Evolutionary conservation across 2,113 vertebrate genomes (phyloP).

Genomic region (Columba janthina): DNA sequence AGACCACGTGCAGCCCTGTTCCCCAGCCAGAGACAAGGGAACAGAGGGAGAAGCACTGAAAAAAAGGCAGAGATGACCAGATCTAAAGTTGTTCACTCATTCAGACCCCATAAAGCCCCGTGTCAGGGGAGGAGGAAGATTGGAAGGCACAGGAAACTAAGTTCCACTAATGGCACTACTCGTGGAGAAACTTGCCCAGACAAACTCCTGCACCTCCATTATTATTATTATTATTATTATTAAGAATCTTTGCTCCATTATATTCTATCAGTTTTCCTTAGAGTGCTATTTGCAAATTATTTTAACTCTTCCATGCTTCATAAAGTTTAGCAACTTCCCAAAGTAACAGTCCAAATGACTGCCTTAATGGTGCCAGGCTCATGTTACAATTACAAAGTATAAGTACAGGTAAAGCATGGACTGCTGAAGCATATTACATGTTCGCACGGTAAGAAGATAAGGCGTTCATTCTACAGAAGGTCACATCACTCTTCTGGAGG

Average conservation of each 20-base stretch:
- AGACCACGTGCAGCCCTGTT: fast-evolving
- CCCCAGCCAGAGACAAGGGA: background rate
- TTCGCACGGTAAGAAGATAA: fast-evolving
- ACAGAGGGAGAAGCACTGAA: background rate
- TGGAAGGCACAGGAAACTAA: background rate
- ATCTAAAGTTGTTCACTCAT: background rate
- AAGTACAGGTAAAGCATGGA: background rate
- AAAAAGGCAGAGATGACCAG: background rate
- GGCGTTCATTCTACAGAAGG: background rate
- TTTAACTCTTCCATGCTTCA: background rate
- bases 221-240: too few species aligned
- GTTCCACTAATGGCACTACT: background rate
- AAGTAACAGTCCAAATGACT: background rate
- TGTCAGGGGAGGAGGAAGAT: background rate
- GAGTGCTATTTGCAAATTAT: background rate
- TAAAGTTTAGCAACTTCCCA: background rate
- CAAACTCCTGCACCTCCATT: background rate
- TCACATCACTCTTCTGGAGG: background rate
- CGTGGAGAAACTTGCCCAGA: background rate
- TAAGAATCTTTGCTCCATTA: background rate
- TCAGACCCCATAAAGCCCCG: background rate
- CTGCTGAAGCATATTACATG: background rate
- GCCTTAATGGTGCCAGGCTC: background rate
- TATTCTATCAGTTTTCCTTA: background rate
- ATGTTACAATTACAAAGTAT: background rate